Conservation (phyloP, 2,797 vertebrate species). For the Tolypeutes matacus region DNA sequence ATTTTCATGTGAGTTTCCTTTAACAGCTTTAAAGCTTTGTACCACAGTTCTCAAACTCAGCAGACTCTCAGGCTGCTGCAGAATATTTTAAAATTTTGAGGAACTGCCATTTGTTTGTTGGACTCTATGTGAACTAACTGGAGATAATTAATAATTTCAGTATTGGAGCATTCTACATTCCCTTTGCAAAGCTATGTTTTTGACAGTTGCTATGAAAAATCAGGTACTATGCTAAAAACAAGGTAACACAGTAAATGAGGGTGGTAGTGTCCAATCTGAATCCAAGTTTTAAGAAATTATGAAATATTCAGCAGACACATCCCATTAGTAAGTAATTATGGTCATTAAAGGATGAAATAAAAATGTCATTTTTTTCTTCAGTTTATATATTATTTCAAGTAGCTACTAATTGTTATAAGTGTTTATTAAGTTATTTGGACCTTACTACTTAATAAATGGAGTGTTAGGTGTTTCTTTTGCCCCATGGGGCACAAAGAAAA, state of each 20-base stretch:
- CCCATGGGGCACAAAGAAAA: not conserved
- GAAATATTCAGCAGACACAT: not conserved
- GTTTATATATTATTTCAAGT: not conserved
- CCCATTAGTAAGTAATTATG: not conserved
- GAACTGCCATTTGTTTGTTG: not conserved
- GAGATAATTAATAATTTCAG: not conserved
- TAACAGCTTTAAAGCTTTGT: conserved; percentile 38
- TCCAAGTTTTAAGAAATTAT: conserved; percentile 30
- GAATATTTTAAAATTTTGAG: conserved; percentile 23
- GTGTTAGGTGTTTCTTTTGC: conserved; percentile 43
- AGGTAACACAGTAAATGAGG: not conserved
- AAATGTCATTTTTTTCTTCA: conserved; percentile 38
- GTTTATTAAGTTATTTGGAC: conserved; percentile 40
- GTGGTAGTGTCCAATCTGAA: not conserved
- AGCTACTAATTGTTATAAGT: conserved; percentile 40
- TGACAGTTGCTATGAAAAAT: not conserved
- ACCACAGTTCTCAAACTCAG: not conserved
- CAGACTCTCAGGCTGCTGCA: not conserved
- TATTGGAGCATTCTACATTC: conserved; percentile 6
- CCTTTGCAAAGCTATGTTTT: not conserved
- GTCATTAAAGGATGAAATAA: conserved; percentile 46
- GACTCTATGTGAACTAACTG: not conserved
- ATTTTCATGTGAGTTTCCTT: not conserved
- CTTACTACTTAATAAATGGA: conserved; percentile 44
- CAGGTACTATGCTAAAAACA: not conserved